These are phyloP conservation scores for Brachionus rubens DNA, from an alignment of 1,140 invertebrate species.

Conservation along the genomic window DNA sequence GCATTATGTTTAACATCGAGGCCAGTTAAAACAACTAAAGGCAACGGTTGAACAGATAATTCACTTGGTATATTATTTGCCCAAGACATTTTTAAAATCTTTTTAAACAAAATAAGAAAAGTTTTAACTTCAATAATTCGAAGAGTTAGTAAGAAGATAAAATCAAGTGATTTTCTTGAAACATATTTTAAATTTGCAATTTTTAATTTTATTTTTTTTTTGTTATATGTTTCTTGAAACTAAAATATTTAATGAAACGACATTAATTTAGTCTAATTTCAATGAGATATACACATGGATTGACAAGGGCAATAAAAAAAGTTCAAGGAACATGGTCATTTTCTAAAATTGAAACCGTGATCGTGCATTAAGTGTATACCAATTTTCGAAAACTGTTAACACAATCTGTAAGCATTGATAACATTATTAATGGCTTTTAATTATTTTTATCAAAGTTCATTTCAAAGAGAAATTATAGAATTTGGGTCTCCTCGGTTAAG, in stretches of 20 bases:
- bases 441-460: background rate
- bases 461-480: too few relatives aligned
- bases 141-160: background rate
- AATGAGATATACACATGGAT: too few relatives aligned
- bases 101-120: background rate
- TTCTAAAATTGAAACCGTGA: too few relatives aligned
- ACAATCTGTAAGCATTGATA: too few relatives aligned
- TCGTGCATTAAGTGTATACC: too few relatives aligned
- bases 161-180: slow-evolving; percentile 31
- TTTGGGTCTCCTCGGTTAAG: too few relatives aligned
- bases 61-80: slow-evolving; percentile 60
- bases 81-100: slow-evolving; percentile 55
- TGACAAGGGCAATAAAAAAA: too few relatives aligned
- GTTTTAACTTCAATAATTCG: background rate
- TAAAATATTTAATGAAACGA: background rate
- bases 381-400: too few relatives aligned
- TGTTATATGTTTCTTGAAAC: too few relatives aligned
- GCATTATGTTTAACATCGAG: slow-evolving; percentile 78
- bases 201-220: background rate
- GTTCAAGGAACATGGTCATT: too few relatives aligned
- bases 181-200: background rate
- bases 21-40: slow-evolving; percentile 78
- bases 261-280: too few relatives aligned
- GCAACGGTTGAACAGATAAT: slow-evolving; percentile 73
- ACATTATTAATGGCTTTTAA: too few relatives aligned